phyloP scores from a whole-genome alignment of 2,113 vertebrate species.

The Holacanthus passer region DNA sequence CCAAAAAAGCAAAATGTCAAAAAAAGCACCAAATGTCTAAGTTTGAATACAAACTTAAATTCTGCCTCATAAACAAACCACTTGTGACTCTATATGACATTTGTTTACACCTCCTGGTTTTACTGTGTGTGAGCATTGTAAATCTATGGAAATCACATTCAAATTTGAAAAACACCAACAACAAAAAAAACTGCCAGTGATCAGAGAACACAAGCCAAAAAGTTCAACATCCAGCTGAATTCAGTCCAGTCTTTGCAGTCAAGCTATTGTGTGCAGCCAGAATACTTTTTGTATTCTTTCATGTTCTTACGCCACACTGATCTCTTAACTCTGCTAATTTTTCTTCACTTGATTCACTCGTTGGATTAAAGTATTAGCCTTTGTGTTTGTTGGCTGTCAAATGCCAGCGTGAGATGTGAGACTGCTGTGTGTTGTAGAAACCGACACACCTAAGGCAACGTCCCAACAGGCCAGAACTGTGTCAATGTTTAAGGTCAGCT shows the following conservation, averaged over 20 bases:
- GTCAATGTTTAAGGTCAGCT: conserved; percentile 25
- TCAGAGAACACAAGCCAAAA: neutral
- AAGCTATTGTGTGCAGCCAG: neutral
- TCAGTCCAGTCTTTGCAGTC: neutral
- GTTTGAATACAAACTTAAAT: neutral
- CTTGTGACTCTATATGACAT: neutral
- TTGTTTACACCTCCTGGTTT: neutral
- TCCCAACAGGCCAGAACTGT: conserved; percentile 33
- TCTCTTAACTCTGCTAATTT: conserved; percentile 37
- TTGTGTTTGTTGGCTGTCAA: conserved; percentile 12
- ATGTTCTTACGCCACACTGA: neutral
- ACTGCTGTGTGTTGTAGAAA: conserved; percentile 47
- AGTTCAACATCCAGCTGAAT: neutral
- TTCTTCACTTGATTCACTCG: neutral
- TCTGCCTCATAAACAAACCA: neutral
- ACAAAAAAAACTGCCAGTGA: neutral
- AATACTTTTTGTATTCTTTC: neutral
- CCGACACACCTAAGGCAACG: conserved; percentile 41
- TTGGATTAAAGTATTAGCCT: conserved; percentile 18
- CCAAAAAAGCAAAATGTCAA: too few species aligned
- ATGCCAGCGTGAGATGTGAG: conserved; percentile 8
- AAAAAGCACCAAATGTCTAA: neutral
- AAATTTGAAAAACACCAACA: neutral
- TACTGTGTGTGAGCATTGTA: neutral
- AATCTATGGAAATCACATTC: neutral